phyloP scores from a whole-genome alignment of 2,888 invertebrate genomes.

The Tetranychus piercei region DNA sequence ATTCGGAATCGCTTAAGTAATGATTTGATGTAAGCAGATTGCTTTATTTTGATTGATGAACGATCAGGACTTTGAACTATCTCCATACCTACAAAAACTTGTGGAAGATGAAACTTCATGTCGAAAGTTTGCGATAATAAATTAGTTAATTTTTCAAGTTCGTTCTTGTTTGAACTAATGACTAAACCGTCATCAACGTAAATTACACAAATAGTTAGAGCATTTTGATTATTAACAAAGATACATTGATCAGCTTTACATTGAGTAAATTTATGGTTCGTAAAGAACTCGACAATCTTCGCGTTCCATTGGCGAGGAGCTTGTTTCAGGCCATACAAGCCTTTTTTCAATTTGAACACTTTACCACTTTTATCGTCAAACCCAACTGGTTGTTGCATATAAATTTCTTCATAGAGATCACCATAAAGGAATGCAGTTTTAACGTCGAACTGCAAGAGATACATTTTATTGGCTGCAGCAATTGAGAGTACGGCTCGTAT shows the following conservation, averaged over 20 bases:
- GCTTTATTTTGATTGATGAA: not conserved
- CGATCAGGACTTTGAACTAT: not conserved
- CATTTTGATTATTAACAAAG: constrained; percentile 7
- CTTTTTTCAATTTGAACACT: not conserved
- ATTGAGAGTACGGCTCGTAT: constrained; percentile 22
- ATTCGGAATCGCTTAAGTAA: not conserved
- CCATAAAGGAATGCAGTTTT: constrained; percentile 25
- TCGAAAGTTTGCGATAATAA: not conserved
- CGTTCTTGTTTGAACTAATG: not conserved
- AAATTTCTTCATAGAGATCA: constrained; percentile 21
- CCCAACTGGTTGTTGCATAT: constrained; percentile 26
- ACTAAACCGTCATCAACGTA: constrained; percentile 23
- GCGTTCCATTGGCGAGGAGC: not conserved
- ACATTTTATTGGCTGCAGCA: constrained; percentile 11
- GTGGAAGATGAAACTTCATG: not conserved
- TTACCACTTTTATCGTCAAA: constrained; percentile 13
- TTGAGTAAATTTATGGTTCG: not conserved
- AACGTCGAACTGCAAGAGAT: constrained; percentile 23
- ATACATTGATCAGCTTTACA: constrained; percentile 22
- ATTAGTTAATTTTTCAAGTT: not conserved
- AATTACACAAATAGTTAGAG: constrained; percentile 15
- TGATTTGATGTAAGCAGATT: constrained; percentile 7
- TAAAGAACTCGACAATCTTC: not conserved
- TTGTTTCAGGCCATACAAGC: not conserved
- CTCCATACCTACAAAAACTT: constrained; percentile 14